Base-by-base conservation (phyloP, 2,113 vertebrate genomes). In the Eublepharis macularius region DNA sequence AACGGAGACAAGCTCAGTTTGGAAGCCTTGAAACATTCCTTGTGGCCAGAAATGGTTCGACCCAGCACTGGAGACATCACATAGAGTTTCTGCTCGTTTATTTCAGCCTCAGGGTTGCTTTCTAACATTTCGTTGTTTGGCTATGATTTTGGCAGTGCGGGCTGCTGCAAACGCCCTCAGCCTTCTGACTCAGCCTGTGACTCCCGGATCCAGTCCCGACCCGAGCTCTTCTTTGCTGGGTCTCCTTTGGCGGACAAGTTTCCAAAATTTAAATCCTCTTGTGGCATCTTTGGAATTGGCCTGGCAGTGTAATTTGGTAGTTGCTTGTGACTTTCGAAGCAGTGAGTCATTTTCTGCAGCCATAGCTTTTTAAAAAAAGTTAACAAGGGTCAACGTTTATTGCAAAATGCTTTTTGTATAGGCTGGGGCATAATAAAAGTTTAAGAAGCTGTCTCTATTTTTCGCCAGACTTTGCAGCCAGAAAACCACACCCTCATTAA, bases 341-440 rank as follows among this genome's bases (percentile, higher is more conserved):
- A 16, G 32, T 70, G 80, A 87, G 41, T 72, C 74, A 39, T 82
- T 72, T 72, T 76, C 60, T 49, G 51, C 26, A n/a, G 34, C 73
- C 26, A 54, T 54, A 54, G 76, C 51, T 39, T 51, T 49, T 34
- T 49, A 36, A 32, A 13, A 82, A 82, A 60, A 76, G 47, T 66
- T 66, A 84, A 66, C 73, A 68, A 84, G 75, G 24, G 34, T 34
- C 34, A 54, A 70, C 57, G 75, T 24, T 70, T 36, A 69, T 80
- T 80, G 68, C 39, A 74, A 80, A 80, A 54, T 47, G 29, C 43
- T 79, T 83, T 83, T 73, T 45, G 14, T 66, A 21, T 51, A 32
- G 69, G 49, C 17, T 73, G 63, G 29, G 69, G 73, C 65, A 36
- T 66, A 79, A 68, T 87, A 87, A 87, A 74, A 39, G 32, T 29